Evolutionary conservation across 2,113 vertebrate genomes (phyloP), one percentile per base, ranked within the genome.

Genomic region (Archilochus colubris): DNA sequence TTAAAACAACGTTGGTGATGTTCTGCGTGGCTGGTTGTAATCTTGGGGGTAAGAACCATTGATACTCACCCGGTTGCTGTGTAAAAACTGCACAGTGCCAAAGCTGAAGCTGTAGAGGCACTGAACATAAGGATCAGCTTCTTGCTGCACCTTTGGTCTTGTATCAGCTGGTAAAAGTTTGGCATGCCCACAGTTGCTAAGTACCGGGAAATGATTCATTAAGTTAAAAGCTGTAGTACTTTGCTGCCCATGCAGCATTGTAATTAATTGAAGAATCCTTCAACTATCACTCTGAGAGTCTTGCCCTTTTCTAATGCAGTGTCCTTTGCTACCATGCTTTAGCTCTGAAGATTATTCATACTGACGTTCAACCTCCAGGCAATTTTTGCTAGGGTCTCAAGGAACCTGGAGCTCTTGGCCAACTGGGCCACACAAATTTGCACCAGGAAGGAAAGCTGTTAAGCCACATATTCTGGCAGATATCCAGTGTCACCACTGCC

Each of bases 61-160:
- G 50, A 66, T 53, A 67, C 38, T 73, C 72, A 58, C 48, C 61
- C 40, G 14, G 21, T 30, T 87, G 33, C 57, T 93, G 79, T 24
- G 51, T 73, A 69, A 94, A 96, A 94, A 59, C 70, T 51, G 28
- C 12, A 75, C 76, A 86, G 83, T 80, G 27, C 81, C 63, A 73
- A 68, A 75, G 51, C 69, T 79, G 64, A 94, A 88, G 28, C 51
- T 76, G 54, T 74, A 81, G 46, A 83, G 48, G 79, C 3, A 3
- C 48, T 89, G 51, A 30, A 57, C 38, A 54, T 8, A 72, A 36
- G 36, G 53, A 94, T 85, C 59, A 86, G 40, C n/a, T 93, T n/a
- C 61, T 93, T 94, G 61, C 27, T 51, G 48, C 38, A 79, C 25
- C 77, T 96, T 96, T 86, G 33, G 57, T 93, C 61, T 70, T 67